Percentiles rank a stretch among this genome's conserved stretches.
phyloP scores from a whole-genome alignment of 2,113 vertebrate species.

The Hemichromis elongatus region DNA sequence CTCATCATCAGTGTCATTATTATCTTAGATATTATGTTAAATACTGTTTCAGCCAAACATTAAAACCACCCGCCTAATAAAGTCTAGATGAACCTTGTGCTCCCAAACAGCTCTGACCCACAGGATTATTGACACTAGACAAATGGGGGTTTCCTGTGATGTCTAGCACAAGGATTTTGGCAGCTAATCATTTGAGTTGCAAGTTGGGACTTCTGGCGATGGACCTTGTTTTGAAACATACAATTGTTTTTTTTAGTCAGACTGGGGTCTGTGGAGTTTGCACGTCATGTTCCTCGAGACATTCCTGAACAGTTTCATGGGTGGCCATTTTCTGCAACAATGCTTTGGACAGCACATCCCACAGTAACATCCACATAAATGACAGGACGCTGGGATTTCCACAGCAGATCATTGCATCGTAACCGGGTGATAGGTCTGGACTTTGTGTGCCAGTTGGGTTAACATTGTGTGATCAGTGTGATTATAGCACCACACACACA shows the following conservation, averaged over 20 bases:
- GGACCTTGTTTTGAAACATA: background rate
- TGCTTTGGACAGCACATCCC: background rate
- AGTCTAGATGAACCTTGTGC: background rate
- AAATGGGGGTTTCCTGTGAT: background rate
- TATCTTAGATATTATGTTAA: background rate
- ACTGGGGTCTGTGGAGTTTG: background rate
- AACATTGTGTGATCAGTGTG: background rate
- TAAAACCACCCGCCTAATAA: background rate
- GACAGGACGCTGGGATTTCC: background rate
- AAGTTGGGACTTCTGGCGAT: background rate
- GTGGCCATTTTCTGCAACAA: background rate
- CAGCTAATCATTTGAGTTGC: background rate
- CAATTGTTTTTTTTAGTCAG: background rate
- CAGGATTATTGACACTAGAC: background rate
- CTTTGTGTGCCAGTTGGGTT: background rate
- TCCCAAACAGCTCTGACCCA: background rate
- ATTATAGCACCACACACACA: background rate
- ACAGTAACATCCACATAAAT: background rate
- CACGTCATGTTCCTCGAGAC: background rate
- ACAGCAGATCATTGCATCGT: background rate
- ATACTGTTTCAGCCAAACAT: background rate
- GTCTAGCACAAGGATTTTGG: background rate
- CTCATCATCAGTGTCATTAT: background rate
- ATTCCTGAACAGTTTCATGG: background rate
- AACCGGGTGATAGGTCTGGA: background rate